Percentiles rank a stretch among this genome's conserved stretches.
phyloP scores from a whole-genome alignment of 2,113 vertebrate genomes.

The Malaclemys terrapin region DNA sequence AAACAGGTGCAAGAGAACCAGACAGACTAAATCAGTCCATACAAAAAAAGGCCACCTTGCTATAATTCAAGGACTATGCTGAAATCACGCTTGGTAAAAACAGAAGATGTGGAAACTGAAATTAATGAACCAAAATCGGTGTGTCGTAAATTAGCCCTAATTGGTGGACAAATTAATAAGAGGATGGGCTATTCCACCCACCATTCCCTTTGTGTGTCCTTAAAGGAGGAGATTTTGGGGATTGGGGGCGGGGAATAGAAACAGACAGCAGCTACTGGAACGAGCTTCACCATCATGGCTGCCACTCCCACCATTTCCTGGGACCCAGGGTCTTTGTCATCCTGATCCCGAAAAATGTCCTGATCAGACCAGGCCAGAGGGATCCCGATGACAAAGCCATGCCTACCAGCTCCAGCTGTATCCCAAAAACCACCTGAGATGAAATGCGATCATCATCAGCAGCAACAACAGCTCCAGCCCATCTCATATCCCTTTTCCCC shows the following conservation, averaged over 20 bases:
- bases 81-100: background rate
- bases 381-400: background rate
- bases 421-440: background rate
- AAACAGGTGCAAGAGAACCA: background rate
- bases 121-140: background rate
- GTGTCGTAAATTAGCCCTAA: background rate
- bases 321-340: background rate
- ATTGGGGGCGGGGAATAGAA: background rate
- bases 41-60: background rate
- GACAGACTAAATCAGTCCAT: background rate
- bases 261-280: background rate
- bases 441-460: background rate
- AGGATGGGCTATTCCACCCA: no score
- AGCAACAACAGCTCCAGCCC: background rate
- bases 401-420: background rate
- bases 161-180: background rate
- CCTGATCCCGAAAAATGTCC: background rate
- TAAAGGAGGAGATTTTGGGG: background rate
- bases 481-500: background rate
- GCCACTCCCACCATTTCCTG: background rate
- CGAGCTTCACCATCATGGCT: background rate
- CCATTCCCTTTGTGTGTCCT: background rate
- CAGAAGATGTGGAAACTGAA: background rate
- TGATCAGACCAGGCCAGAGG: background rate
- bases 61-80: background rate